Evolutionary conservation across 1,140 invertebrate genomes (phyloP).

Genomic region (Bilobella aurantiaca): DNA sequence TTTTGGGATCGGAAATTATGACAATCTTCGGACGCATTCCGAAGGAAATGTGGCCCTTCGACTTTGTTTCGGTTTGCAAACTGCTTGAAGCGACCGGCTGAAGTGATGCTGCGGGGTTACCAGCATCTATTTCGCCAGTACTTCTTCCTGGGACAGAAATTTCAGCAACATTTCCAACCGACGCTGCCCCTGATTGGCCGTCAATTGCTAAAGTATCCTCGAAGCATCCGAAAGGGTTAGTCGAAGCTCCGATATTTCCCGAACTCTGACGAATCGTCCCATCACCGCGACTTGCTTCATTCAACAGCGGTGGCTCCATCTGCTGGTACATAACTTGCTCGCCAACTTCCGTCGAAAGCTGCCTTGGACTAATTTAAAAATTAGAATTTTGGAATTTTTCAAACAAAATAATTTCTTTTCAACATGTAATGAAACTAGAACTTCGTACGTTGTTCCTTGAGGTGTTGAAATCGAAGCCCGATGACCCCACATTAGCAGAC

Average conservation of each 20-base stretch:
- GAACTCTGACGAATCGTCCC: not conserved
- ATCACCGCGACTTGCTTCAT: not conserved
- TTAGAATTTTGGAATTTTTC: not conserved
- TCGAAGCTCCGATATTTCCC: not conserved
- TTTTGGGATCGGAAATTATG: conserved; percentile 32
- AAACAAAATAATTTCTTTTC: not conserved
- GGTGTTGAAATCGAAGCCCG: conserved; percentile 73
- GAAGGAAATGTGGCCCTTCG: too few relatives aligned
- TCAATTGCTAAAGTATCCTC: conserved; percentile 13
- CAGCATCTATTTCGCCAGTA: conserved; percentile 13
- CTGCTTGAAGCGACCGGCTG: too few relatives aligned
- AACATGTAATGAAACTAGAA: not conserved
- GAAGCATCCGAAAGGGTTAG: conserved; percentile 11
- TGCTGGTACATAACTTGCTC: not conserved
- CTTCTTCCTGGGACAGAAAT: too few relatives aligned
- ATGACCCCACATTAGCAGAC: conserved; percentile 73
- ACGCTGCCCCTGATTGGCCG: too few relatives aligned
- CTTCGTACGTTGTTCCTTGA: conserved; percentile 49
- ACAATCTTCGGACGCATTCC: conserved; percentile 29
- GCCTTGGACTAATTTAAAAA: conserved; percentile 24
- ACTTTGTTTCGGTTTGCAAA: too few relatives aligned
- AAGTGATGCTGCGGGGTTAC: conserved; percentile 20
- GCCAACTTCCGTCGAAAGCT: conserved; percentile 15
- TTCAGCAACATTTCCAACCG: too few relatives aligned
- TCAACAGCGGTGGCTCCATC: not conserved